Conservation (phyloP, 2,113 vertebrate genomes). For the Chlamydotis undulata region DNA sequence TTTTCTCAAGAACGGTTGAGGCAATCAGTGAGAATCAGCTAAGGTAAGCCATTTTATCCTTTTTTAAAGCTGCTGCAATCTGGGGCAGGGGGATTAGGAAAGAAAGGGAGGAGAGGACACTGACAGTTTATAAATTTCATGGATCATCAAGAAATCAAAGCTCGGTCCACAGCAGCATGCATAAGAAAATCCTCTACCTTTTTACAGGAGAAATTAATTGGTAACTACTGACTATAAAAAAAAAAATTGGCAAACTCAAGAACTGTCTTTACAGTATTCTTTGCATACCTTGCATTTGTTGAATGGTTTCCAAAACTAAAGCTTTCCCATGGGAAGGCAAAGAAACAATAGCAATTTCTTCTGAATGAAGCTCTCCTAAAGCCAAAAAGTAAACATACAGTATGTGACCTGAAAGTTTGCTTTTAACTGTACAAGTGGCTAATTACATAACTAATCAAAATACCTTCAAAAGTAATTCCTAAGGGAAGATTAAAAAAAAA, state of each 20-base stretch:
- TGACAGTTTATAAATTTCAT: neutral
- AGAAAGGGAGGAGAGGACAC: neutral
- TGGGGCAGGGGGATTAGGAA: neutral
- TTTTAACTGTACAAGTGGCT: slow-evolving; percentile 42
- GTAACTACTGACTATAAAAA: neutral
- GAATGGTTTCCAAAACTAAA: slow-evolving; percentile 72
- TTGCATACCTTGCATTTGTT: slow-evolving; percentile 75
- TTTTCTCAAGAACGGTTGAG: neutral
- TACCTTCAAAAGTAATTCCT: slow-evolving; percentile 62
- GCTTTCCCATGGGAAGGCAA: slow-evolving; percentile 86
- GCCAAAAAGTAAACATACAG: slow-evolving; percentile 77
- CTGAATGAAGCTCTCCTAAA: slow-evolving; percentile 76
- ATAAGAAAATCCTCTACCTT: slow-evolving; percentile 2
- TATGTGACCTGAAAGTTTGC: slow-evolving; percentile 57
- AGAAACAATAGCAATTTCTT: slow-evolving; percentile 79
- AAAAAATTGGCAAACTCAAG: slow-evolving; percentile 38
- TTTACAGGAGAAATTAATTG: slow-evolving; percentile 19
- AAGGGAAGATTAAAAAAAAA: neutral
- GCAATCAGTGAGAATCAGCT: neutral
- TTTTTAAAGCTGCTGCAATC: neutral
- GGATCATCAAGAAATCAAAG: slow-evolving; percentile 28
- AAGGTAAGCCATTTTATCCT: neutral
- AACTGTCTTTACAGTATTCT: slow-evolving; percentile 61
- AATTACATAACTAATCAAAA: slow-evolving; percentile 73
- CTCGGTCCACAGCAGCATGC: neutral